These are phyloP conservation scores for Lycaon pictus DNA, from an alignment of 2,113 vertebrate genomes.

Conservation along the genomic window DNA sequence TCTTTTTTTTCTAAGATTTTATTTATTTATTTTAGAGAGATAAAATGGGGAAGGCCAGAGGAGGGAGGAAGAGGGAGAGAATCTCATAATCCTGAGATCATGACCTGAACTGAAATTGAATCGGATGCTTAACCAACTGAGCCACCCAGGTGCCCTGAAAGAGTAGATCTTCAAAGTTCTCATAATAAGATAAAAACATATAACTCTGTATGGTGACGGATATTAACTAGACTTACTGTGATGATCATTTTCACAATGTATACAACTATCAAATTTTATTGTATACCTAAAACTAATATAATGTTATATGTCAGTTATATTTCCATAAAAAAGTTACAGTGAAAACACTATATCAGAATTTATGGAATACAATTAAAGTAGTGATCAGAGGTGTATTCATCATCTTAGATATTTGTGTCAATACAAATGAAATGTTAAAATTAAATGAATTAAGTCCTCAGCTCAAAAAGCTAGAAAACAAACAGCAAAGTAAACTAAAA, in stretches of 20 bases:
- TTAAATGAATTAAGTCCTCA: neutral
- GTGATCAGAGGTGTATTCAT: neutral
- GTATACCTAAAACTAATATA: neutral
- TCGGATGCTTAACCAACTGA: no score
- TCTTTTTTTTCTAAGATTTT: no score
- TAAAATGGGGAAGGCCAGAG: no score
- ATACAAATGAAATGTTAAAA: neutral
- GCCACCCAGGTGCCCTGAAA: no score
- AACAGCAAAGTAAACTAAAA: neutral
- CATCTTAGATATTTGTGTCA: neutral
- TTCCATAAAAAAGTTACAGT: neutral
- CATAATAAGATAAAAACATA: neutral
- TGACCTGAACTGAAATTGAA: no score
- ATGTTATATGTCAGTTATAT: neutral
- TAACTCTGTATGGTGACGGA: neutral
- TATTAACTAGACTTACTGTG: neutral
- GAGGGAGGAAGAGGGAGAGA: no score
- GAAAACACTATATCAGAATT: neutral
- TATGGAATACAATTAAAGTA: neutral
- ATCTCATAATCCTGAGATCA: no score
- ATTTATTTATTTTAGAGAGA: no score
- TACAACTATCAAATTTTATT: neutral
- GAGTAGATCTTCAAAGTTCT: neutral
- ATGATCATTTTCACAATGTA: neutral
- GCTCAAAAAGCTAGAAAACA: conserved; percentile 16